Base-by-base conservation (phyloP, 2,888 invertebrate species). In the Temnothorax unifasciatus region DNA sequence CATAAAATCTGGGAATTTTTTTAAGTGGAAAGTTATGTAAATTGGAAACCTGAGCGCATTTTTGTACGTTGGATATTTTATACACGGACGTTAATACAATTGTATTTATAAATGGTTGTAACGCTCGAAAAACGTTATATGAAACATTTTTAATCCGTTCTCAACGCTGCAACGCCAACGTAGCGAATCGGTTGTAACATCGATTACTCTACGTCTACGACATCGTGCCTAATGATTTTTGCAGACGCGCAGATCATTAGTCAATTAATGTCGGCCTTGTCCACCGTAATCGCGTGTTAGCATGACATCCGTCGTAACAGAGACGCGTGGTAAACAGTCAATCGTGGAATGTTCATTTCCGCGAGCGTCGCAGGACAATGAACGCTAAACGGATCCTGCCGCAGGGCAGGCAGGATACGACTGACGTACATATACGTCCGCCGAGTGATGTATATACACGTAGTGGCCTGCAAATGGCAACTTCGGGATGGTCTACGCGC, bases 351-450 rank as follows among this genome's bases (percentile, higher is more conserved):
- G 83, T 85, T 89, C 89, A 89, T 89, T 90, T 89, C 89, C 88
- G 86, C 66, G 71, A 64, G 74, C 73, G 66, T 66, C 79, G 86
- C 66, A 76, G 89, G 86, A 90, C 88, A 90, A 89, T 86, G 89
- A 89, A 89, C 84, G 86, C 81, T 90, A 88, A 90, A 90, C 89
- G 90, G 88, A 88, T 88, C 88, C 84, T 77, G 83, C 82, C 74
- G 83, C 74, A 76, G 86, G 79, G 77, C 66, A 84, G 77, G 75
- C 87, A 87, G 63, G 85, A 74, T 66, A 71, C 47, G 66, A 61
- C 63, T 52, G 79, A 57, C 82, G 75, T 61, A 79, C 69, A 76
- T 84, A 87, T 77, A 87, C 82, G 82, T 86, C 88, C 86, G 57
- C 44, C 82, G n/a, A 21, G 34, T 82, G 87, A 87, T 84, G 84